Conservation (phyloP, 2,888 invertebrate genomes). For the Harpalus rufipes region DNA sequence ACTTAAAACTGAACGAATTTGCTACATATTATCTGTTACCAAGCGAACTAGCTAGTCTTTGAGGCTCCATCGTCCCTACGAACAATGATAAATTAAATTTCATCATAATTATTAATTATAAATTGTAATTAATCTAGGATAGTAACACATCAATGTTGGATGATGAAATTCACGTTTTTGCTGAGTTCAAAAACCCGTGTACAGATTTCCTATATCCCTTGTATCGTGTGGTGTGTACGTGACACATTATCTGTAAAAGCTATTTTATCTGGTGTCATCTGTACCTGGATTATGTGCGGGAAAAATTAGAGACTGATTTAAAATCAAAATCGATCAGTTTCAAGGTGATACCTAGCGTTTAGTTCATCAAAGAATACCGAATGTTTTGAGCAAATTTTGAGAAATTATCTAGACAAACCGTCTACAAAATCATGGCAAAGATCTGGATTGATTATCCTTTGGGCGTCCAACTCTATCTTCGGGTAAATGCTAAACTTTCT, state of each 20-base stretch:
- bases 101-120: not conserved
- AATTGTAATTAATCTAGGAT: not conserved
- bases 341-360: not conserved
- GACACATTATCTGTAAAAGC: conserved; percentile 14
- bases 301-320: not conserved
- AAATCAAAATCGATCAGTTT: not conserved
- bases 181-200: conserved; percentile 5
- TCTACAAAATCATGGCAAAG: too few relatives aligned
- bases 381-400: too few relatives aligned
- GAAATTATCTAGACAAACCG: too few relatives aligned
- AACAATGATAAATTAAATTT: not conserved
- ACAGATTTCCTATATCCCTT: not conserved
- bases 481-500: too few relatives aligned
- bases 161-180: not conserved
- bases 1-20: too few relatives aligned
- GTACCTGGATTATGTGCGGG: not conserved
- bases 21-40: not conserved
- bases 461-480: too few relatives aligned
- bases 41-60: not conserved
- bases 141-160: not conserved
- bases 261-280: conserved; percentile 8
- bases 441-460: too few relatives aligned
- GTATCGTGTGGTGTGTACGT: not conserved
- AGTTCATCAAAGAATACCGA: not conserved
- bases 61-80: not conserved